Evolutionary conservation across 2,888 invertebrate genomes (phyloP).

Genomic region (Archips xylosteana): DNA sequence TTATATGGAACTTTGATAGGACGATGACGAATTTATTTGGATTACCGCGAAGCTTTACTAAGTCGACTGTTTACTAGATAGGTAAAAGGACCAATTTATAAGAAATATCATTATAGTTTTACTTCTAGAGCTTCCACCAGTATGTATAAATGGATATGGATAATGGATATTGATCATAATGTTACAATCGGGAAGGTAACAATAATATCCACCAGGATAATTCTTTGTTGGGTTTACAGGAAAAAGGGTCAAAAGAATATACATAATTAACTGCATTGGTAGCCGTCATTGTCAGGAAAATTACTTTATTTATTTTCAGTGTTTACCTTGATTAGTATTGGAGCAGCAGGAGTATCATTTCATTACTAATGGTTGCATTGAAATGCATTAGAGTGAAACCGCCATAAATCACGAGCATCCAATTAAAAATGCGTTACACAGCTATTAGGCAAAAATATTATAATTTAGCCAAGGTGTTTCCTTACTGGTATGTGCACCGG

Average conservation of each 20-base stretch:
- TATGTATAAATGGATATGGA: not conserved
- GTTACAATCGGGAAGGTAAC: slow-evolving; percentile 24
- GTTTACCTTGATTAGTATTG: not conserved
- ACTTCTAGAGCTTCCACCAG: not conserved
- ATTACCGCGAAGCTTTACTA: not conserved
- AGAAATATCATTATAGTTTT: not conserved
- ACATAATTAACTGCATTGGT: not conserved
- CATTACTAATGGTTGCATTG: not conserved
- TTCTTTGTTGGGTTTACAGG: slow-evolving; percentile 13
- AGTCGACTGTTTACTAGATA: not conserved
- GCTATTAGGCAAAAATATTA: slow-evolving; percentile 69
- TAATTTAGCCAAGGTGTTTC: slow-evolving; percentile 59
- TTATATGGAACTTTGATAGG: not conserved
- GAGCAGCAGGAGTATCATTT: not conserved
- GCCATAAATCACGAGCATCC: slow-evolving; percentile 20
- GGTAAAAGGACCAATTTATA: not conserved
- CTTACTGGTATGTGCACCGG: slow-evolving; percentile 65
- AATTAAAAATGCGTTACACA: slow-evolving; percentile 66
- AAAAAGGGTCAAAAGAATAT: not conserved
- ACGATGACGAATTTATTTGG: not conserved
- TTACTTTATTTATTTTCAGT: not conserved
- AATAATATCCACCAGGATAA: slow-evolving; percentile 28
- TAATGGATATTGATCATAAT: slow-evolving; percentile 2
- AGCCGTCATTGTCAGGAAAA: not conserved
- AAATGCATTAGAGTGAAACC: not conserved